Evolutionary conservation across 2,797 vertebrate genomes (phyloP).

Genomic region (Coregonus suidteri): DNA sequence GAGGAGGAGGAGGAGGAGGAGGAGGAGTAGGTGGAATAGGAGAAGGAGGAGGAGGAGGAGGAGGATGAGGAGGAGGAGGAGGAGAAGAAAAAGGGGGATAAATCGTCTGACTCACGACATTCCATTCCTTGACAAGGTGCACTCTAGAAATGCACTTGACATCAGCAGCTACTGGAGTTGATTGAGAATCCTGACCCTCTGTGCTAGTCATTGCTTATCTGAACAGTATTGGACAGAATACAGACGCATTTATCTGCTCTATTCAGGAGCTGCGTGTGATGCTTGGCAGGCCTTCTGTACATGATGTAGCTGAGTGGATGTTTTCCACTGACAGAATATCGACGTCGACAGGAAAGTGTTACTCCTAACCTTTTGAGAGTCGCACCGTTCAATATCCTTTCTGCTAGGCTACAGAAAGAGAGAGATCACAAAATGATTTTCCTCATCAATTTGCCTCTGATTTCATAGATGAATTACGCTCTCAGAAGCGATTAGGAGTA

Average conservation of each 20-base stretch:
- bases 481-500: slow-evolving; percentile 77
- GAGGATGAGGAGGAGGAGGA: slow-evolving; percentile 4
- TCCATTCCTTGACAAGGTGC: slow-evolving; percentile 53
- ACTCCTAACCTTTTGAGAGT: slow-evolving; percentile 72
- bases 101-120: slow-evolving; percentile 55
- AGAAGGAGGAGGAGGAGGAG: slow-evolving; percentile 28
- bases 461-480: slow-evolving; percentile 78
- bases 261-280: slow-evolving; percentile 33
- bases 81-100: slow-evolving; percentile 6
- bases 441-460: slow-evolving; percentile 76
- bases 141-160: slow-evolving; percentile 62
- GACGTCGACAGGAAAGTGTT: slow-evolving; percentile 72
- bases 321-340: slow-evolving; percentile 71
- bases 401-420: slow-evolving; percentile 62
- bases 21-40: slow-evolving; percentile 6
- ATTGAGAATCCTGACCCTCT: slow-evolving; percentile 69
- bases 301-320: slow-evolving; percentile 47
- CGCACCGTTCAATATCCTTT: slow-evolving; percentile 64
- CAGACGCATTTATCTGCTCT: slow-evolving; percentile 56
- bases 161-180: slow-evolving; percentile 57
- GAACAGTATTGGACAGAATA: slow-evolving; percentile 50
- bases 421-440: slow-evolving; percentile 75
- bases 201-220: slow-evolving; percentile 64
- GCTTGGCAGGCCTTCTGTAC: slow-evolving; percentile 37
- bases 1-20: slow-evolving; percentile 33